Percentiles rank a stretch among this genome's conserved stretches.
Evolutionary conservation across 1,140 invertebrate genomes (phyloP).

Genomic region (Ditylenchus dipsaci): DNA sequence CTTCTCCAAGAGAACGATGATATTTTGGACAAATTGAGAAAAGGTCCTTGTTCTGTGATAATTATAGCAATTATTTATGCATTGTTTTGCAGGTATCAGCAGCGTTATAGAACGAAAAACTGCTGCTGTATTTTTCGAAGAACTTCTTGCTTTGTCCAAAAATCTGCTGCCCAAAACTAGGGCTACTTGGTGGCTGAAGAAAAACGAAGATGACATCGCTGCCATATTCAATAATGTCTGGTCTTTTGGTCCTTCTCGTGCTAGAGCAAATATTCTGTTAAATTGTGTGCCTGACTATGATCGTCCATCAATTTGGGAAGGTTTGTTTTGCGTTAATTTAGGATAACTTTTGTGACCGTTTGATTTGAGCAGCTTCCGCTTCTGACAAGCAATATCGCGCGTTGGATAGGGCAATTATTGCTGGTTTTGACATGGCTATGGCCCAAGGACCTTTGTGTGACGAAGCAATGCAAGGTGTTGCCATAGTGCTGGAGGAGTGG

Average conservation of each 20-base stretch:
- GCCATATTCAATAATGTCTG: conserved; percentile 72
- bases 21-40: conserved; percentile 66
- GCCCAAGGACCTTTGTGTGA: conserved; percentile 84
- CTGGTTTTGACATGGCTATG: conserved; percentile 88
- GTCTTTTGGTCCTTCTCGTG: conserved; percentile 81
- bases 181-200: conserved; percentile 57
- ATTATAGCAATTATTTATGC: conserved; percentile 1
- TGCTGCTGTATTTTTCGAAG: conserved; percentile 57
- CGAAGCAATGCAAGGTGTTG: conserved; percentile 89
- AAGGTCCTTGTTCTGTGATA: conserved; percentile 59
- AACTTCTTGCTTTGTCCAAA: conserved; percentile 66
- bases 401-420: conserved; percentile 67
- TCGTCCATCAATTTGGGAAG: conserved; percentile 60
- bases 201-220: conserved; percentile 63
- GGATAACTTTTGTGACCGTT: not conserved
- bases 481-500: conserved; percentile 74
- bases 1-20: conserved; percentile 83
- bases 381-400: conserved; percentile 20
- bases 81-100: conserved; percentile 2
- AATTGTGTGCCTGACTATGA: conserved; percentile 66
- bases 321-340: conserved; percentile 11
- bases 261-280: conserved; percentile 80
- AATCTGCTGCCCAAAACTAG: conserved; percentile 67
- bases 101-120: not conserved
- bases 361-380: not conserved